These are phyloP conservation scores for Neotoma lepida DNA, from an alignment of 2,113 vertebrate species.

Conservation along the genomic window DNA sequence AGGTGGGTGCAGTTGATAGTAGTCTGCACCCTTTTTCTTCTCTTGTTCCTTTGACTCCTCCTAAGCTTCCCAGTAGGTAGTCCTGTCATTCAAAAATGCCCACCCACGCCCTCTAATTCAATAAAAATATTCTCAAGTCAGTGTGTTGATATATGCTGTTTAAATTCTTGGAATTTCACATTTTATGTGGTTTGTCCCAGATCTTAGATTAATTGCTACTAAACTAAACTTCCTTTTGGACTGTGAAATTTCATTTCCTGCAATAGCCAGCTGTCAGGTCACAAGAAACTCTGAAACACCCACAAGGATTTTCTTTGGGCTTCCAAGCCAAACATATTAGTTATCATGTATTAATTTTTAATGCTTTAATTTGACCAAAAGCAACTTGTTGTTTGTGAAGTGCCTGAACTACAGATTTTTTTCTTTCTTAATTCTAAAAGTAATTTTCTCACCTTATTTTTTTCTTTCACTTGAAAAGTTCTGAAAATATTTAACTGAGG, in stretches of 20 bases:
- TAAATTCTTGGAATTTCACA: conserved; percentile 38
- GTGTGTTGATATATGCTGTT: neutral
- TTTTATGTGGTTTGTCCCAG: neutral
- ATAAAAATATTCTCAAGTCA: conserved; percentile 40
- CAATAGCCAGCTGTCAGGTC: conserved; percentile 59
- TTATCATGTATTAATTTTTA: conserved; percentile 57
- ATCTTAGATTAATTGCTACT: conserved; percentile 49
- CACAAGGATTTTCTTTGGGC: conserved; percentile 44
- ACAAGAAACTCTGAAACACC: conserved; percentile 58
- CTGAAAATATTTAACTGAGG: conserved; percentile 52
- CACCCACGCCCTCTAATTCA: neutral
- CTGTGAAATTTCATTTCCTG: conserved; percentile 62
- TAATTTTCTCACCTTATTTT: conserved; percentile 31
- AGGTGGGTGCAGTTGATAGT: neutral
- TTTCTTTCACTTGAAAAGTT: conserved; percentile 19
- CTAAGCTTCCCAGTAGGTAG: neutral
- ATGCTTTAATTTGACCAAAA: conserved; percentile 51
- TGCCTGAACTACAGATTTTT: neutral
- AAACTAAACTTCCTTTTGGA: conserved; percentile 29
- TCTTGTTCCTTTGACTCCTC: conserved; percentile 3
- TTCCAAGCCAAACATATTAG: conserved; percentile 52
- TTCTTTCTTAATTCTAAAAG: conserved; percentile 37
- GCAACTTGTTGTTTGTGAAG: conserved; percentile 57
- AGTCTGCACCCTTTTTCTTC: neutral
- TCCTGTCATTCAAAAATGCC: neutral